Base-by-base conservation (phyloP, 2,113 vertebrate genomes). In the Rostratula benghalensis region DNA sequence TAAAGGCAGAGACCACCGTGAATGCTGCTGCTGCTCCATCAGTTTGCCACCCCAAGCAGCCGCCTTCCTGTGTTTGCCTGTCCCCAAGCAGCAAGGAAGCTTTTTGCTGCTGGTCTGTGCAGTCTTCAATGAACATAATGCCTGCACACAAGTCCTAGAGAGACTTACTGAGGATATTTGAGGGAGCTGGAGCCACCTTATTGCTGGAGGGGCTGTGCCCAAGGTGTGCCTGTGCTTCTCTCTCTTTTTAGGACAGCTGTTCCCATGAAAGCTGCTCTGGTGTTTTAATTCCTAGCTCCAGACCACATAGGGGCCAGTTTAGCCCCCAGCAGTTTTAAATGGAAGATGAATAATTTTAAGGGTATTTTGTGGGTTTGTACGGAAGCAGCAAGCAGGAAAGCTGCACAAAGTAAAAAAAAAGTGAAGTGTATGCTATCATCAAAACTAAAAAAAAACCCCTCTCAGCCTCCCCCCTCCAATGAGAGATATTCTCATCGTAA, bases 201-300 rank as follows among this genome's bases (percentile, higher is more conserved):
- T 80, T 83, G 87, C 56, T n/a, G 33, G 45, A 65, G 67, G 61
- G 61, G 37, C 37, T 85, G 41, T 74, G 53, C 24, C 37, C 31
- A 43, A 64, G 7, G 28, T 89, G 23, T 78, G 22, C 51, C 33
- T 75, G 46, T 51, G 23, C 48, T 30, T 53, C 6, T 24, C 28
- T 78, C 43, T 53, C 30, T 68, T 95, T 93, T 91, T 91, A 95
- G 75, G 93, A 65, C 57, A 80, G 74, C 54, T 69, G 45, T 46
- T 94, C 54, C n/a, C 75, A 59, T 53, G 89, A 85, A 95, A 90
- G 70, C 45, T 57, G 35, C 69, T 73, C 18, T 0, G 3, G 61
- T 86, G 87, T 82, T 96, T 91, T 54, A 91, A 92, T 90, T 90
- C 79, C 60, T 78, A 35, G 35, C 60, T 80, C 24, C 53, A 67